These are phyloP conservation scores for Gymnogyps californianus DNA, from an alignment of 2,113 vertebrate species.

Conservation along the genomic window DNA sequence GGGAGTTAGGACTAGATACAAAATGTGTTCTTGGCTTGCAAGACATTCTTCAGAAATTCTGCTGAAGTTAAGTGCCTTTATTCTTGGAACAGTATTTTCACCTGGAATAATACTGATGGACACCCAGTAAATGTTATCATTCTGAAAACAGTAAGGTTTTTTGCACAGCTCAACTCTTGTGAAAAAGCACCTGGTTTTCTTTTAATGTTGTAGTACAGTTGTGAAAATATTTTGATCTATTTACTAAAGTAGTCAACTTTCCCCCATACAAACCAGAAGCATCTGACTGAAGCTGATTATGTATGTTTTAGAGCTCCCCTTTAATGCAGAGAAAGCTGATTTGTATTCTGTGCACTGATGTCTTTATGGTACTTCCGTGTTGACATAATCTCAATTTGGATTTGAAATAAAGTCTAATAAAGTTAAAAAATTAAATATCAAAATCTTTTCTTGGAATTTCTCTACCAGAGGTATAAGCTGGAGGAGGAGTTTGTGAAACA, in stretches of 20 bases:
- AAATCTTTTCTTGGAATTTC: not conserved
- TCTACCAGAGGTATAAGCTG: not conserved
- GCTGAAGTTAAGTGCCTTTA: not conserved
- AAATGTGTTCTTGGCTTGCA: not conserved
- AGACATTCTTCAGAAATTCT: not conserved
- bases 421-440: not conserved
- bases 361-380: not conserved
- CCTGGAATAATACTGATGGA: not conserved
- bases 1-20: not conserved
- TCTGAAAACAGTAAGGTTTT: not conserved
- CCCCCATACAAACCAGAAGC: not conserved
- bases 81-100: not conserved
- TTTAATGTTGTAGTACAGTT: not conserved
- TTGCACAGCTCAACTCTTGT: not conserved
- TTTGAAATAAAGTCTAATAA: slow-evolving; percentile 44
- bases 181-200: not conserved
- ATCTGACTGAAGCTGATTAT: not conserved
- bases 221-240: not conserved
- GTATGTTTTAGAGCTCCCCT: not conserved
- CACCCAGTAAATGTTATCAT: not conserved
- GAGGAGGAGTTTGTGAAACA: not conserved
- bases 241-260: not conserved
- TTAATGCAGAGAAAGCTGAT: not conserved
- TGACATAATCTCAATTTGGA: not conserved
- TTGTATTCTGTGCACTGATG: not conserved